Conservation (phyloP, 2,888 invertebrate species). For the Oxytorus armatus region DNA sequence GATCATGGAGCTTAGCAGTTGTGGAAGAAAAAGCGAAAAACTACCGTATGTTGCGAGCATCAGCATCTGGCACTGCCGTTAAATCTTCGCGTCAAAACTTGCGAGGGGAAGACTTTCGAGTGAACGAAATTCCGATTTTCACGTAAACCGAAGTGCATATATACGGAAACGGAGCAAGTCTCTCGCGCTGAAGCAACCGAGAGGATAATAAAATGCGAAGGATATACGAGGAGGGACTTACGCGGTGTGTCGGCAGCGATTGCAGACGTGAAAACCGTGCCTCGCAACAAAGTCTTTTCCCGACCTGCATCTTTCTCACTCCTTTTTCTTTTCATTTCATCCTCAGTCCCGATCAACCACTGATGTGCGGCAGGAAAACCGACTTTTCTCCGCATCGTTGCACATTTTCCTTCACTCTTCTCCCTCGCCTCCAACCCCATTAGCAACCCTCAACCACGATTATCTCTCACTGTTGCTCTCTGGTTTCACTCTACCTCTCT, state of each 20-base stretch:
- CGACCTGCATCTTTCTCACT: slow-evolving; percentile 5
- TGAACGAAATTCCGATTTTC: slow-evolving; percentile 45
- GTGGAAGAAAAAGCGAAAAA: slow-evolving; percentile 20
- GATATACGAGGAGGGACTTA: slow-evolving; percentile 31
- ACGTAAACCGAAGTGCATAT: slow-evolving; percentile 17
- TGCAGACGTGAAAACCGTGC: slow-evolving; percentile 35
- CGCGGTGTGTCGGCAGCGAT: slow-evolving; percentile 26
- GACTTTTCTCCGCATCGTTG: slow-evolving; percentile 49
- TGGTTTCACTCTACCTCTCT: slow-evolving; percentile 1
- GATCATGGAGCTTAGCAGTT: not conserved
- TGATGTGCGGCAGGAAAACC: slow-evolving; percentile 40
- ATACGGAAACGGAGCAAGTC: slow-evolving; percentile 8
- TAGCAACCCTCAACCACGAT: slow-evolving; percentile 45
- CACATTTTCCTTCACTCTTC: slow-evolving; percentile 36
- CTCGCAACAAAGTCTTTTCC: slow-evolving; percentile 10
- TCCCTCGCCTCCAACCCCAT: slow-evolving; percentile 22
- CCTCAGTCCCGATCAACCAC: slow-evolving; percentile 32
- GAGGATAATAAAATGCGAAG: slow-evolving; percentile 49
- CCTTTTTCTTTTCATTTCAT: slow-evolving; percentile 39
- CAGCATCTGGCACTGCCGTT: slow-evolving; percentile 28
- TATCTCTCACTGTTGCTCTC: slow-evolving; percentile 4
- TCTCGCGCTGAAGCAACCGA: slow-evolving; percentile 13
- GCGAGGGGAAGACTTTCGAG: slow-evolving; percentile 15
- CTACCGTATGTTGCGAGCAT: slow-evolving; percentile 36
- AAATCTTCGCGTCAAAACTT: slow-evolving; percentile 27